Conservation (phyloP, 2,888 invertebrate species). For the Microctonus brassicae region DNA sequence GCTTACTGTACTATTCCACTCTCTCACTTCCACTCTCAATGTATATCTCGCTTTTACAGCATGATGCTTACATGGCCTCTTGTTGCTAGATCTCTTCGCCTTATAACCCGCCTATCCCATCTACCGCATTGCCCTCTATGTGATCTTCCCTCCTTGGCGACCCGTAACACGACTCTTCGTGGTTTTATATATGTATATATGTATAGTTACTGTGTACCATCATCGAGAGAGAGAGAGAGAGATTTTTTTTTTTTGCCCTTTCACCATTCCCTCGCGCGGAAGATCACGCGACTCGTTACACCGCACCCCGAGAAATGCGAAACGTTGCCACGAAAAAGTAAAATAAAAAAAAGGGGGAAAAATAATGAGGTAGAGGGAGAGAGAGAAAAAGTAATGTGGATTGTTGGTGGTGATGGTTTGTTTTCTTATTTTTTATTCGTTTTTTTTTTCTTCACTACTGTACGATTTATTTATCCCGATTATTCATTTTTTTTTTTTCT, state of each 20-base stretch:
- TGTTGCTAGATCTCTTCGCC: conserved; percentile 34
- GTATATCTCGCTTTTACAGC: conserved; percentile 31
- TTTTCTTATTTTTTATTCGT: background rate
- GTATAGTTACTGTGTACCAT: conserved; percentile 40
- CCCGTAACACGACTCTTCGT: conserved; percentile 23
- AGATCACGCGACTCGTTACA: conserved; percentile 27
- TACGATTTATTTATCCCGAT: background rate
- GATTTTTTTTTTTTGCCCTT: conserved; percentile 17
- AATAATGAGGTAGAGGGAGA: background rate
- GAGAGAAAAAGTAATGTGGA: background rate
- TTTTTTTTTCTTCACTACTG: background rate
- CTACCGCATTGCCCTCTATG: conserved; percentile 12
- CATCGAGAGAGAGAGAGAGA: no score
- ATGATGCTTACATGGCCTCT: conserved; percentile 35
- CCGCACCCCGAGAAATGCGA: conserved; percentile 24
- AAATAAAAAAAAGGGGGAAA: conserved; percentile 2
- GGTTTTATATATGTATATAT: conserved; percentile 36
- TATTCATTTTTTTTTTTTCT: background rate
- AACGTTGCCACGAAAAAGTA: conserved; percentile 34
- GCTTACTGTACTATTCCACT: conserved; percentile 25
- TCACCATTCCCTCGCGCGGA: background rate
- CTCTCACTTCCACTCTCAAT: conserved; percentile 11
- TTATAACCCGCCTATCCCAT: conserved; percentile 22
- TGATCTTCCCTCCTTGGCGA: conserved; percentile 9
- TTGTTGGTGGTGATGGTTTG: background rate